Evolutionary conservation across 30 jellyfish, hydroid and myxozoan species (phyloP), one percentile per base, ranked within the genome.

Genomic region (Aurelia aurita): DNA sequence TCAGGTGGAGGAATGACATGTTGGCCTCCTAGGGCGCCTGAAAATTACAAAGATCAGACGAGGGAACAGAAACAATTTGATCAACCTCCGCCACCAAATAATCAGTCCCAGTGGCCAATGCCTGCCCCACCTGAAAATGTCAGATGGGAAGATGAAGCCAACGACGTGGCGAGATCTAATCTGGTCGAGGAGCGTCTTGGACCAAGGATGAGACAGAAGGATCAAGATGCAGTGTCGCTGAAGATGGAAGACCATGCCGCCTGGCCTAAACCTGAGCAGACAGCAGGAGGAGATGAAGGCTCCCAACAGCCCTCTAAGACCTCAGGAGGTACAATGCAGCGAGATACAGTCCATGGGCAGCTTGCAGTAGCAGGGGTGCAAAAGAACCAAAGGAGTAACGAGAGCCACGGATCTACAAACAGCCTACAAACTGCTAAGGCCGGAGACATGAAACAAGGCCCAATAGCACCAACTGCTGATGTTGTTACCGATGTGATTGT

Each of bases 21-120:
- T 29, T 90, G 97, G 97, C 97, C 97, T 0, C 97, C 96, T 13
- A 60, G 89, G 46, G 78, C 89, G 20, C 97, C 92, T 14, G 76
- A 59, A 61, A 88, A 88, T 20, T 34, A 26, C 22, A 67, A 44
- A 3, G 77, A 43, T 11, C 89, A 78, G 11, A 39, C 26, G 11
- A 51, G 46, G 54, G 79, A 44, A 11, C 54, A 35, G 26, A 87
- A 46, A 74, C 51, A 71, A n/a, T 15, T 65, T 21, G 45, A 15
- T 31, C 77, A 75, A 1, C 71, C 39, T 21, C 49, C 77, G 3
- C 66, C 65, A 10, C 71, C 67, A 19, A 23, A 67, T 16, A 58
- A 39, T n/a, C 59, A 2, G 5, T 23, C 47, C 65, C 82, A 35
- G 72, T 45, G 93, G 77, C 27, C 31, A 22, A 66, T 58, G 68